These are phyloP conservation scores for Cremastinae sp. DNA, from an alignment of 2,888 invertebrate genomes.

Conservation along the genomic window DNA sequence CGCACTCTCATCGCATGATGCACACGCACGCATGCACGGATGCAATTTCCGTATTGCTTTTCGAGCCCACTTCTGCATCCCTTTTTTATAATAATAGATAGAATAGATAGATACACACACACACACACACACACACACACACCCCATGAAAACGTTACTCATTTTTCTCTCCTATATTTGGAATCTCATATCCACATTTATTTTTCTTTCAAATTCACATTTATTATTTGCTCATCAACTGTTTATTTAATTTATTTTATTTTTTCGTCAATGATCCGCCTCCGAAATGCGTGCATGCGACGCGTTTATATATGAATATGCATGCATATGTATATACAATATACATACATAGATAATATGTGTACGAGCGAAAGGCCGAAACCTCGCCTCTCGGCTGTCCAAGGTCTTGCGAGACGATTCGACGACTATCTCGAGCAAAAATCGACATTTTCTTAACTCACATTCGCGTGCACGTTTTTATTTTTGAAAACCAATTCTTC, in stretches of 20 bases:
- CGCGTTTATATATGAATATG: no score
- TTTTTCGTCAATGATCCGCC: slow-evolving; percentile 11
- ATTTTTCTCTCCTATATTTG: no score
- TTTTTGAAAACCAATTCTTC: slow-evolving; percentile 7
- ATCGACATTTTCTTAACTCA: neutral
- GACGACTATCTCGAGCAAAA: slow-evolving; percentile 16
- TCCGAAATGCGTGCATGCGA: no score
- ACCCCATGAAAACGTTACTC: no score
- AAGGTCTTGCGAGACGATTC: slow-evolving; percentile 36
- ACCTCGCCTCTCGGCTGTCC: slow-evolving; percentile 16
- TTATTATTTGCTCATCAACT: no score
- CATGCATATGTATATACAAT: no score
- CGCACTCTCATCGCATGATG: slow-evolving; percentile 10
- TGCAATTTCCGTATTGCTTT: slow-evolving; percentile 21
- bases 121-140: no score
- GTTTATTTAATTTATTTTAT: neutral
- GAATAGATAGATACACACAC: no score
- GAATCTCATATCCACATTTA: neutral
- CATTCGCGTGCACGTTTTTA: slow-evolving; percentile 3
- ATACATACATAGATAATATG: no score
- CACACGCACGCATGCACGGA: neutral
- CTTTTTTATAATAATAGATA: no score
- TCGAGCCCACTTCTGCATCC: no score
- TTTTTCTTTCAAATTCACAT: no score
- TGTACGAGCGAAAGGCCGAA: neutral